phyloP scores from a whole-genome alignment of 2,113 vertebrate genomes.

The Forbesichthys agassizii region DNA sequence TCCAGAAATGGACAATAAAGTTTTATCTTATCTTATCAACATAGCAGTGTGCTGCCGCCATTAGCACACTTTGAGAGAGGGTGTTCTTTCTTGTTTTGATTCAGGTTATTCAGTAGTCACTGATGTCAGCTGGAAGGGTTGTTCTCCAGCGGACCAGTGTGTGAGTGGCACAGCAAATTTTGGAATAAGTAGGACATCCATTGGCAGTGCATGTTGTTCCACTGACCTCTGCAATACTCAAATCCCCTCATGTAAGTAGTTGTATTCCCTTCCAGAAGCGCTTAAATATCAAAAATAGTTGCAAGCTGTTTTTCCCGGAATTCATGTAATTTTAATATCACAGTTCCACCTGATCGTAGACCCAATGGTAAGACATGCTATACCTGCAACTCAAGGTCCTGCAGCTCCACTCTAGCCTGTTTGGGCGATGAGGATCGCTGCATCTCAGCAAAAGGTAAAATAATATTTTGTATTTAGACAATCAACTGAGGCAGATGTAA shows the following conservation, averaged over 20 bases:
- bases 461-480: not conserved
- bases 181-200: not conserved
- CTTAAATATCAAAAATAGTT: not conserved
- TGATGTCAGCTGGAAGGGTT: not conserved
- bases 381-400: constrained; percentile 19
- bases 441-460: constrained; percentile 39
- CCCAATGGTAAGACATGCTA: constrained; percentile 62
- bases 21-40: too few species aligned
- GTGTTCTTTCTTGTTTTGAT: not conserved
- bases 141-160: constrained; percentile 21
- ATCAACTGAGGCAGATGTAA: not conserved
- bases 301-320: not conserved
- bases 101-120: not conserved
- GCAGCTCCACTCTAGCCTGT: constrained; percentile 38
- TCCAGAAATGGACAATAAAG: too few species aligned
- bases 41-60: not conserved
- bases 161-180: constrained; percentile 10
- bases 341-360: constrained; percentile 1
- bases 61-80: not conserved
- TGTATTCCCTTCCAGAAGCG: not conserved
- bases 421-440: constrained; percentile 52
- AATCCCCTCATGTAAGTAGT: constrained; percentile 22
- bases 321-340: not conserved
- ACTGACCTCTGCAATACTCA: constrained; percentile 35
- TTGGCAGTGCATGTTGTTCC: constrained; percentile 42